These are phyloP conservation scores for Chymomyza costata DNA, from an alignment of 1,140 invertebrate genomes.

Conservation along the genomic window DNA sequence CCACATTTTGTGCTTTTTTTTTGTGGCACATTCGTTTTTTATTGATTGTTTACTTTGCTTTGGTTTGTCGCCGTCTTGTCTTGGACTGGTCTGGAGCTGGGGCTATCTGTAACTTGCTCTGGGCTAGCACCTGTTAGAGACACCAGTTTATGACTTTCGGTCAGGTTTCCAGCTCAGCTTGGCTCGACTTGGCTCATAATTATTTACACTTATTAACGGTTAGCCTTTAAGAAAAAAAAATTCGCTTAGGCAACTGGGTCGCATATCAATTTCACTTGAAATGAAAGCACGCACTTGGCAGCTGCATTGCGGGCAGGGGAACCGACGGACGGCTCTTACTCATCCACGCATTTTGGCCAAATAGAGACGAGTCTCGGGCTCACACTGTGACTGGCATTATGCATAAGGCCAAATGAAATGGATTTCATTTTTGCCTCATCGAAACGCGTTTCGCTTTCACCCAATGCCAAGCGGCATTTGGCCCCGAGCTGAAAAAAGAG, in stretches of 20 bases:
- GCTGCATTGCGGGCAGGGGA: too few species aligned
- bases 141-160: slow-evolving; percentile 22
- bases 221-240: slow-evolving; percentile 52
- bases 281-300: slow-evolving; percentile 63
- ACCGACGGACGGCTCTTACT: too few species aligned
- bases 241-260: slow-evolving; percentile 59
- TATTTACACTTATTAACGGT: slow-evolving; percentile 63
- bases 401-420: slow-evolving; percentile 35
- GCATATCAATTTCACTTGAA: slow-evolving; percentile 71
- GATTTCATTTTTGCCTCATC: slow-evolving; percentile 26
- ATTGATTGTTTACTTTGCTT: slow-evolving; percentile 2
- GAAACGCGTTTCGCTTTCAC: slow-evolving; percentile 51
- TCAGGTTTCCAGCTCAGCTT: too few species aligned
- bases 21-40: slow-evolving; percentile 4
- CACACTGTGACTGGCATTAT: slow-evolving; percentile 27
- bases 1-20: slow-evolving; percentile 33
- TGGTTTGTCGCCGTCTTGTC: slow-evolving; percentile 26
- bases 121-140: too few species aligned
- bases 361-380: slow-evolving; percentile 46
- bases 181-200: slow-evolving; percentile 55
- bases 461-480: too few species aligned
- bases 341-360: slow-evolving; percentile 32
- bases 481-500: slow-evolving; percentile 26
- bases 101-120: too few species aligned
- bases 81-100: too few species aligned